A percentile compares a stretch with the other conserved stretches of the same genome.
Conservation (phyloP, 2,113 vertebrate genomes). For the Promerops cafer region DNA sequence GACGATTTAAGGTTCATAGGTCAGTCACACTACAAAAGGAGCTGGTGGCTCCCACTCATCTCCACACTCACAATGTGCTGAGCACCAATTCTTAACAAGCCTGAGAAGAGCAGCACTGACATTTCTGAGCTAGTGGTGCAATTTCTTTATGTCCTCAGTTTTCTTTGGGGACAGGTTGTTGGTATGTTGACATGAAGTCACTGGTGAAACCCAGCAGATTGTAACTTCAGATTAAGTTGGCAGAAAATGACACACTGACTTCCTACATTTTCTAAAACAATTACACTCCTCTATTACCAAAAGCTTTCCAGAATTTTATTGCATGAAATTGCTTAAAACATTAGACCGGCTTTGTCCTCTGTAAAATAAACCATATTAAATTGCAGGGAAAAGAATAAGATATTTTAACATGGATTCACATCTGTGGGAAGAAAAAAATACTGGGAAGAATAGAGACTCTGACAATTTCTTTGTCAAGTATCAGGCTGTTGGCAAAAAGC, state of each 20-base stretch:
- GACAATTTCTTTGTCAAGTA: slow-evolving; percentile 76
- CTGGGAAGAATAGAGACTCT: background rate
- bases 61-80: background rate
- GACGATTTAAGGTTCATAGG: background rate
- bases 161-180: background rate
- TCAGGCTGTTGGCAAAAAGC: slow-evolving; percentile 74
- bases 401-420: background rate
- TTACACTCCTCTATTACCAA: background rate
- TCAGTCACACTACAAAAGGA: background rate
- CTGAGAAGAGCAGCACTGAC: background rate
- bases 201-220: background rate
- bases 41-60: background rate
- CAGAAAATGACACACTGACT: background rate
- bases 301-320: background rate
- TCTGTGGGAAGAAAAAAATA: background rate
- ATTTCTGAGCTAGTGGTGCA: background rate
- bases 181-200: background rate
- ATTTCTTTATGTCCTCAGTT: background rate
- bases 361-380: background rate
- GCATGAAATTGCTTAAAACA: background rate
- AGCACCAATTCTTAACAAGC: background rate
- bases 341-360: background rate
- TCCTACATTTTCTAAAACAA: background rate
- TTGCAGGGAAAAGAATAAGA: background rate
- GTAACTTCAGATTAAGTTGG: background rate